Percentiles rank a stretch among this genome's conserved stretches.
Conservation (phyloP, 1,140 invertebrate species). For the Sitophilus oryzae region DNA sequence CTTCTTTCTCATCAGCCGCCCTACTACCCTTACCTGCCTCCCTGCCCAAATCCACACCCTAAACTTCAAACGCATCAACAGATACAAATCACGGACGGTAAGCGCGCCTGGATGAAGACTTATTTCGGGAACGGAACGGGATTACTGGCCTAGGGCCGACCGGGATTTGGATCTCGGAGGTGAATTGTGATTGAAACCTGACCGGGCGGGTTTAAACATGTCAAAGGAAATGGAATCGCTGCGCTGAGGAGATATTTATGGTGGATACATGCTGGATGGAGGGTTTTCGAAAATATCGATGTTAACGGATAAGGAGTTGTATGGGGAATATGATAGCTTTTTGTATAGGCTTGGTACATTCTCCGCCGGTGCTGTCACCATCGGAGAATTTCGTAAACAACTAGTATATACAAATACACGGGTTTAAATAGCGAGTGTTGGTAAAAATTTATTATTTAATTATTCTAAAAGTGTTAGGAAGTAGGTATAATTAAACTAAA, state of each 20-base stretch:
- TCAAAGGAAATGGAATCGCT: constrained; percentile 4
- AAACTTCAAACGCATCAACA: constrained; percentile 41
- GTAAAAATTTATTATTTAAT: too few relatives aligned
- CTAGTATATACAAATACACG: too few relatives aligned
- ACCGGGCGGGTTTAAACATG: constrained; percentile 14
- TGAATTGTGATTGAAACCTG: constrained; percentile 21
- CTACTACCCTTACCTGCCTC: constrained; percentile 32
- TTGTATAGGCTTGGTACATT: too few relatives aligned
- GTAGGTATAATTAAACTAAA: too few relatives aligned
- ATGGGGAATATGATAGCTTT: too few relatives aligned
- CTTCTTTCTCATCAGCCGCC: constrained; percentile 35
- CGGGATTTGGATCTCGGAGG: constrained; percentile 15
- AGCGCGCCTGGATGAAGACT: constrained; percentile 38
- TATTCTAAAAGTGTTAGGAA: too few relatives aligned
- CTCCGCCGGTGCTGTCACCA: too few relatives aligned
- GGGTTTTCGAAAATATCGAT: background rate
- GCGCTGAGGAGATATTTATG: background rate
- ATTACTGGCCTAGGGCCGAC: constrained; percentile 12
- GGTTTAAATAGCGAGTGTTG: too few relatives aligned
- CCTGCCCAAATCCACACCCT: constrained; percentile 32
- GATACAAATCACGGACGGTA: constrained; percentile 39
- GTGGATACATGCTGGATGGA: background rate
- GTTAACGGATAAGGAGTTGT: too few relatives aligned
- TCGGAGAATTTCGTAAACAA: too few relatives aligned
- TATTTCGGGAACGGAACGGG: constrained; percentile 31